These are phyloP conservation scores for Phyllostomus hastatus DNA, from an alignment of 2,113 vertebrate genomes.

Conservation along the genomic window DNA sequence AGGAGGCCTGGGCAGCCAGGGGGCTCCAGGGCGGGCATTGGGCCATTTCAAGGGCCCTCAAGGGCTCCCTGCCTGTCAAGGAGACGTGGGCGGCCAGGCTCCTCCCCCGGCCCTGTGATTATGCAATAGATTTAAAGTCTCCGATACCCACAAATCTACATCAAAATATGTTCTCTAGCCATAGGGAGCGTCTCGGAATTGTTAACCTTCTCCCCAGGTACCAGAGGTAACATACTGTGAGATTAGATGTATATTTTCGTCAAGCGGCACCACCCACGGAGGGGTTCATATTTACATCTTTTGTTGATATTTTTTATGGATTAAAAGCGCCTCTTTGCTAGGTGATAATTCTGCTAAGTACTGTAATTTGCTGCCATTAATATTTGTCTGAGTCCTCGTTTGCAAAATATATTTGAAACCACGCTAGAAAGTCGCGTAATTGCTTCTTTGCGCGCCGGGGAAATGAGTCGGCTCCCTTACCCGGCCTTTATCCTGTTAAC, in stretches of 20 bases:
- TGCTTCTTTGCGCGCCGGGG: constrained; percentile 85
- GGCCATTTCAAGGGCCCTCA: neutral
- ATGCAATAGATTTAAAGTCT: constrained; percentile 86
- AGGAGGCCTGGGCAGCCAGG: neutral
- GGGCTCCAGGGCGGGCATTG: neutral
- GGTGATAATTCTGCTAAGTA: constrained; percentile 91
- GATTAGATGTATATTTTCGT: constrained; percentile 91
- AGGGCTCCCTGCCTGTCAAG: constrained; percentile 60
- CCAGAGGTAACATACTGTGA: constrained; percentile 86
- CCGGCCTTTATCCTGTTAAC: constrained; percentile 89
- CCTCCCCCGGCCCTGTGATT: constrained; percentile 81
- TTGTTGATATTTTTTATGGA: constrained; percentile 91
- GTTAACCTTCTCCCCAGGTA: constrained; percentile 89
- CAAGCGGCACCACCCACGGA: constrained; percentile 86
- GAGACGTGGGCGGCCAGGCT: constrained; percentile 78
- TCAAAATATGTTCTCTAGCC: constrained; percentile 86
- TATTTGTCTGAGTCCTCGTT: constrained; percentile 90
- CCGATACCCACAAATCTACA: constrained; percentile 86
- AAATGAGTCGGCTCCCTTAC: constrained; percentile 87
- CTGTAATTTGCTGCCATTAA: constrained; percentile 90
- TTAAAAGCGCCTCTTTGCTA: constrained; percentile 89
- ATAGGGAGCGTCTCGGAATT: constrained; percentile 85
- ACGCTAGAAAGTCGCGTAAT: constrained; percentile 88
- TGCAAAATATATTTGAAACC: constrained; percentile 90
- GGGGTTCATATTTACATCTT: constrained; percentile 90